Evolutionary conservation across 2,113 vertebrate species (phyloP).

Genomic region (Perccottus glenii): DNA sequence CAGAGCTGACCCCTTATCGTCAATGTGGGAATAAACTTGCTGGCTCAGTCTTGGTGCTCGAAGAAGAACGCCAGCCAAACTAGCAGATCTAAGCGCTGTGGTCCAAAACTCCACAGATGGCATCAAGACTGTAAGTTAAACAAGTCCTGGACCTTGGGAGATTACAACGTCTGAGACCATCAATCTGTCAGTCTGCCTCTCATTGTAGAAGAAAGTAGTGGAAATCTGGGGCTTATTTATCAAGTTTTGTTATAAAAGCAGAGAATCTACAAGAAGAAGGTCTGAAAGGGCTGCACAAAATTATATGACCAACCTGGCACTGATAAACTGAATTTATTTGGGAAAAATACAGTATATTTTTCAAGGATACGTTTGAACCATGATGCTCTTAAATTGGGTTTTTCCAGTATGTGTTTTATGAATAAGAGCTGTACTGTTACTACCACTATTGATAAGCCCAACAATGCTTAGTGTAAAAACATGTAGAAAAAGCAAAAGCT

Average conservation of each 20-base stretch:
- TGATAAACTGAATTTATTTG: no score
- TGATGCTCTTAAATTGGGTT: no score
- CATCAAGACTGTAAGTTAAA: conserved; percentile 55
- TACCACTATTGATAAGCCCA: no score
- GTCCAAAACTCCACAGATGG: conserved; percentile 64
- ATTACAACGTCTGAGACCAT: conserved; percentile 45
- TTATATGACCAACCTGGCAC: conserved; percentile 1
- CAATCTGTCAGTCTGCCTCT: conserved; percentile 3
- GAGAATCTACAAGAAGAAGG: not conserved
- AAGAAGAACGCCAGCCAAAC: conserved; percentile 38
- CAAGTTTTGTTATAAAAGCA: not conserved
- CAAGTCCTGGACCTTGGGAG: conserved; percentile 56
- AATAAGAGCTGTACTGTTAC: no score
- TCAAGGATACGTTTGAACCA: no score
- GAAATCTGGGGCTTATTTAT: not conserved
- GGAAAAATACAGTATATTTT: no score
- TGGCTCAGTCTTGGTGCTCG: conserved; percentile 16
- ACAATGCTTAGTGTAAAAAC: no score
- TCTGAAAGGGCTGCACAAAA: no score
- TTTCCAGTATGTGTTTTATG: no score
- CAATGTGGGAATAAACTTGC: conserved; percentile 26
- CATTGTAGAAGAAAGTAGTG: not conserved
- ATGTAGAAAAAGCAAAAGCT: no score
- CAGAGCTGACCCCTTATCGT: conserved; percentile 11
- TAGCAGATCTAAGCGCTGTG: conserved; percentile 41